Evolutionary conservation across 2,113 vertebrate genomes (phyloP).

Genomic region (Pachycephala philippinensis): DNA sequence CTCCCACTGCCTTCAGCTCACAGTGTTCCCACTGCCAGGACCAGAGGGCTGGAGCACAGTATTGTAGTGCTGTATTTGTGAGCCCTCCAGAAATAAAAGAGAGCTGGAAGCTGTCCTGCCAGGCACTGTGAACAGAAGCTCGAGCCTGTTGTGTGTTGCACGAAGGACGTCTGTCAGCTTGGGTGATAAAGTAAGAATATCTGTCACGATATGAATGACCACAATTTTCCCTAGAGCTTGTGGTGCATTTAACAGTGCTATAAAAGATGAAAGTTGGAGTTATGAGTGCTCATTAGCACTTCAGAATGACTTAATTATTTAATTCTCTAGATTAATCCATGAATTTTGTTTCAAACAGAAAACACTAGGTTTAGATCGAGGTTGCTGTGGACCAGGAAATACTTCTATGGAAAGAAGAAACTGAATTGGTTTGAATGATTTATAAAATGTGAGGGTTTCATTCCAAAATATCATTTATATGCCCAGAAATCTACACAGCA

Average conservation of each 20-base stretch:
- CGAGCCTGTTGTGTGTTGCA: not conserved
- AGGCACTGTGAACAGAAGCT: not conserved
- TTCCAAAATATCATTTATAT: conserved; percentile 24
- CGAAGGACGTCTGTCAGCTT: not conserved
- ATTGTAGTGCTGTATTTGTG: not conserved
- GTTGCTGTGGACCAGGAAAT: not conserved
- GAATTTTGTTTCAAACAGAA: not conserved
- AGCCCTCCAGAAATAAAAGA: not conserved
- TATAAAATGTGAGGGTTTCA: conserved; percentile 6
- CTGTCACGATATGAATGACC: not conserved
- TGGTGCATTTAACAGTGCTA: not conserved
- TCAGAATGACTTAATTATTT: conserved; percentile 4
- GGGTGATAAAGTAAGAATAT: not conserved
- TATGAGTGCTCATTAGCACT: not conserved
- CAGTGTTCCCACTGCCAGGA: not conserved
- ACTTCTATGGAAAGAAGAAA: not conserved
- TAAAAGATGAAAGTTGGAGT: not conserved
- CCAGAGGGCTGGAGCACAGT: not conserved
- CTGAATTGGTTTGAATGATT: not conserved
- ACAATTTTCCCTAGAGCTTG: not conserved
- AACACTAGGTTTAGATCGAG: not conserved
- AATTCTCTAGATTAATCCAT: not conserved
- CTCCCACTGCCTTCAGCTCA: not conserved
- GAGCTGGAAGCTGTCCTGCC: not conserved
- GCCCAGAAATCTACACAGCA: not conserved